Evolutionary conservation across 2,888 invertebrate species (phyloP).

Genomic region (Coelogynopora nodosa): DNA sequence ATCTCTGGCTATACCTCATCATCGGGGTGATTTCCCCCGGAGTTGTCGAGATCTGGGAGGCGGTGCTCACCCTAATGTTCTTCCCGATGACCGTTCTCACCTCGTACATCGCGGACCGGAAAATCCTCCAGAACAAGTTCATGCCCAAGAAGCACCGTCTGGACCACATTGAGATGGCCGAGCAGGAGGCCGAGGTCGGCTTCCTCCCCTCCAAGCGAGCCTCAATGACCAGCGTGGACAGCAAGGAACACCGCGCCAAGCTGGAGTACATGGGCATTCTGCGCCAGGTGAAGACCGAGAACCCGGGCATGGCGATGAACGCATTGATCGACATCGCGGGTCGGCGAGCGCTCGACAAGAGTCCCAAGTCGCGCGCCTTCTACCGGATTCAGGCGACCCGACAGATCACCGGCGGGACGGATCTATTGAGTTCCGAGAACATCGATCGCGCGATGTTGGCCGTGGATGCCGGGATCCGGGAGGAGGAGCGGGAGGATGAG

Average conservation of each 20-base stretch:
- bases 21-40: conserved; percentile 80
- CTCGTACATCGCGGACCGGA: conserved; percentile 89
- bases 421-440: conserved; percentile 66
- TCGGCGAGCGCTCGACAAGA: conserved; percentile 68
- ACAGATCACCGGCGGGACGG: conserved; percentile 88
- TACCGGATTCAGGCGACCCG: conserved; percentile 81
- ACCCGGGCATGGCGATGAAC: conserved; percentile 80
- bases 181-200: background rate
- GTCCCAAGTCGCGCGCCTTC: conserved; percentile 78
- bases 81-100: conserved; percentile 93
- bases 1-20: conserved; percentile 94
- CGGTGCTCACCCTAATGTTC: conserved; percentile 85
- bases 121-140: conserved; percentile 61
- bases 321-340: conserved; percentile 72
- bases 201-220: background rate
- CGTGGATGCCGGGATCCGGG: conserved; percentile 48
- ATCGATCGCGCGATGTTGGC: conserved; percentile 50
- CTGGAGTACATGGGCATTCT: conserved; percentile 79
- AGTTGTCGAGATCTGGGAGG: conserved; percentile 92
- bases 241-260: background rate
- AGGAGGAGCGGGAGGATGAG: conserved; percentile 65
- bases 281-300: conserved; percentile 77
- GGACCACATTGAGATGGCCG: conserved; percentile 65
- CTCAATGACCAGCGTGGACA: conserved; percentile 10
- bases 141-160: conserved; percentile 79